Conservation (phyloP, 2,113 vertebrate species). For the Canis aureus region DNA sequence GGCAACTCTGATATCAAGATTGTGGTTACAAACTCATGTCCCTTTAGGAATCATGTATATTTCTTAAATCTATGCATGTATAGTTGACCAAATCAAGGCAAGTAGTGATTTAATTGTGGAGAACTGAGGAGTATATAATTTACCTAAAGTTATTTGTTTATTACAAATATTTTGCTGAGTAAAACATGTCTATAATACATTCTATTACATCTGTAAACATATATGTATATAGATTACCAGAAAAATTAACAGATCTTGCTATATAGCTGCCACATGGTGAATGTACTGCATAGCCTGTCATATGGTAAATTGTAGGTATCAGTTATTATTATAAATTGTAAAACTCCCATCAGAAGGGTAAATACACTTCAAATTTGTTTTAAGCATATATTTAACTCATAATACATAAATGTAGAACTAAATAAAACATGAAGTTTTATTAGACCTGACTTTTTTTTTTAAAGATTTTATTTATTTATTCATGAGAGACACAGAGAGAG, state of each 20-base stretch:
- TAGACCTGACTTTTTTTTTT: neutral
- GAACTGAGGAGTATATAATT: neutral
- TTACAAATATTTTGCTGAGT: neutral
- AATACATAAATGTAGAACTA: neutral
- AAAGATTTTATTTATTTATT: no score
- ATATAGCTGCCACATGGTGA: neutral
- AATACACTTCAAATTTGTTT: neutral
- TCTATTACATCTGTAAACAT: neutral
- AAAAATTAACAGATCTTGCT: neutral
- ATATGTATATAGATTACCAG: neutral
- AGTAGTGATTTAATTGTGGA: neutral
- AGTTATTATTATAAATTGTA: neutral
- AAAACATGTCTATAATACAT: neutral
- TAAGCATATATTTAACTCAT: neutral
- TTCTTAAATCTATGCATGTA: neutral
- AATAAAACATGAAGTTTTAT: conserved; percentile 15
- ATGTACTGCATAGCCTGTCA: neutral
- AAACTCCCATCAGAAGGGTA: neutral
- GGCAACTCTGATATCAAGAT: neutral
- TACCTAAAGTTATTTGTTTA: neutral
- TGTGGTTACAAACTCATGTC: neutral
- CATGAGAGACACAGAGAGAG: no score
- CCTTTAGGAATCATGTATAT: neutral
- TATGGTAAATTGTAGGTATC: neutral
- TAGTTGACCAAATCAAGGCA: neutral